A percentile compares a stretch with the other conserved stretches of the same genome.
These are phyloP conservation scores for Columba livia DNA, from an alignment of 2,113 vertebrate species.

Conservation along the genomic window DNA sequence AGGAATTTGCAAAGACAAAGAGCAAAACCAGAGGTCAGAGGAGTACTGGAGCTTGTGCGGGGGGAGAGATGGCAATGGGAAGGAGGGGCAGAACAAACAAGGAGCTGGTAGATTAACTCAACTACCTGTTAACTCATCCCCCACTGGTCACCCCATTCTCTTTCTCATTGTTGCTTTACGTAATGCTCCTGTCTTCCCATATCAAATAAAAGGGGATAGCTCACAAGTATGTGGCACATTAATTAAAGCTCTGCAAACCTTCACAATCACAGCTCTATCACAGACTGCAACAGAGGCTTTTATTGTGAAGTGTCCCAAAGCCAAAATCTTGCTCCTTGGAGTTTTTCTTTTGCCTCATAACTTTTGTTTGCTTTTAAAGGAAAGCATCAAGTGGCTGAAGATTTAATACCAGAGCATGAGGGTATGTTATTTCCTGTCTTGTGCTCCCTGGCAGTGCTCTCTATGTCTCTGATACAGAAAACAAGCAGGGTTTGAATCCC, in stretches of 20 bases:
- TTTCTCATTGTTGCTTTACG: neutral
- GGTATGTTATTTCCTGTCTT: neutral
- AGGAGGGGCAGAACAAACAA: neutral
- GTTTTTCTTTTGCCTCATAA: neutral
- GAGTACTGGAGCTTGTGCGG: neutral
- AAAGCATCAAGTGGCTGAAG: neutral
- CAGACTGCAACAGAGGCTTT: neutral
- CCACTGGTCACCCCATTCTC: neutral
- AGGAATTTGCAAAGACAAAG: neutral
- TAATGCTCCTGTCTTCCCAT: neutral
- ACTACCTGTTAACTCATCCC: neutral
- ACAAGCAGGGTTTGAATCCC: neutral
- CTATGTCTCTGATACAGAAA: neutral
- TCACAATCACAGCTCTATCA: neutral
- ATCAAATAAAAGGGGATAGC: neutral
- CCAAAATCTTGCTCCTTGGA: neutral
- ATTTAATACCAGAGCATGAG: neutral
- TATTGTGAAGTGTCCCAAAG: neutral
- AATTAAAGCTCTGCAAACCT: neutral
- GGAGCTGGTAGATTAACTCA: neutral
- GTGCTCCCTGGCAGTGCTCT: neutral
- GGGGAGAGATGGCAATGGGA: neutral
- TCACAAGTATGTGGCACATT: neutral
- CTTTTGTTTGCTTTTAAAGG: neutral
- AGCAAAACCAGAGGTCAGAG: neutral